These are phyloP conservation scores for Ctenoplectra terminalis DNA, from an alignment of 1,140 invertebrate genomes.

Conservation along the genomic window DNA sequence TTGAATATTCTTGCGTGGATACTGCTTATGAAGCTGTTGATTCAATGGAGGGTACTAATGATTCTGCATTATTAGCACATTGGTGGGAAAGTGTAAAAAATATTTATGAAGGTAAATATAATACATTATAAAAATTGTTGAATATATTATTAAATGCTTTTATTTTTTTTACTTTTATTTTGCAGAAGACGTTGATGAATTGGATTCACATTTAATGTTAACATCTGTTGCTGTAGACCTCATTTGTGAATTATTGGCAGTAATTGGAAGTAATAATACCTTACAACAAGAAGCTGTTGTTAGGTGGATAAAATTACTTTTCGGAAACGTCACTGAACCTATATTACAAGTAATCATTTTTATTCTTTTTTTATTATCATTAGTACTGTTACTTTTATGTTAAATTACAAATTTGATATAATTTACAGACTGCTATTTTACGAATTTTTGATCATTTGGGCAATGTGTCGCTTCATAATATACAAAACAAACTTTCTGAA, in stretches of 20 bases:
- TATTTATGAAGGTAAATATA: conserved; percentile 73
- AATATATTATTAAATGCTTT: background rate
- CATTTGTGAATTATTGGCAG: conserved; percentile 76
- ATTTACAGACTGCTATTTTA: conserved; percentile 59
- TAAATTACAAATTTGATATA: conserved; percentile 39
- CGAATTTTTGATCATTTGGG: conserved; percentile 53
- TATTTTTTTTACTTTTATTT: conserved; percentile 33
- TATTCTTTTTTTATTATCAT: conserved; percentile 8
- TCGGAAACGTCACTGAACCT: conserved; percentile 76
- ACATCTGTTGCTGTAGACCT: conserved; percentile 76
- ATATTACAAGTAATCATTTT: conserved; percentile 70
- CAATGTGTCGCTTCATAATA: conserved; percentile 44
- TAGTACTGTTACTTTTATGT: conserved; percentile 22
- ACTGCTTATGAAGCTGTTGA: conserved; percentile 80
- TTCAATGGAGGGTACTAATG: conserved; percentile 72
- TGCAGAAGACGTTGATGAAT: conserved; percentile 77
- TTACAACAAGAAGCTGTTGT: conserved; percentile 78
- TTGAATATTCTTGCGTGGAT: conserved; percentile 77
- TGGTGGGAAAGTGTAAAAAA: conserved; percentile 77
- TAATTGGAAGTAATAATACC: conserved; percentile 74
- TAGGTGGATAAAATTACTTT: conserved; percentile 76
- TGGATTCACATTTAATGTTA: conserved; percentile 76
- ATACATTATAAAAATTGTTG: background rate
- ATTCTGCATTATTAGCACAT: conserved; percentile 73
- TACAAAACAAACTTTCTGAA: conserved; percentile 39